Evolutionary conservation across 2,113 vertebrate genomes (phyloP).

Genomic region (Odocoileus hemionus): DNA sequence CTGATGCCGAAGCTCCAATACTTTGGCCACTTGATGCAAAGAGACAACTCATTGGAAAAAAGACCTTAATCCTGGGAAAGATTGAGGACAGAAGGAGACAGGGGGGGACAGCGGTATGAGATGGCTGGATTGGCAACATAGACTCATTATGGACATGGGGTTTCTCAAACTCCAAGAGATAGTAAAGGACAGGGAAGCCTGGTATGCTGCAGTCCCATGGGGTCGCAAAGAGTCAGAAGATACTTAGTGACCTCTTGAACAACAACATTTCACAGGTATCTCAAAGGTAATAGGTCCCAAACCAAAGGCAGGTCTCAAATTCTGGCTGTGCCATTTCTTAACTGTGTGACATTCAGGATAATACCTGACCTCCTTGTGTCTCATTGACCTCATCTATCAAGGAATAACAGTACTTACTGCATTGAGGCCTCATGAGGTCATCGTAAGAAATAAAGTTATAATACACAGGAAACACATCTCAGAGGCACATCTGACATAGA

Average conservation of each 20-base stretch:
- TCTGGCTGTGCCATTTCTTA: background rate
- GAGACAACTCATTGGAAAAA: too few species aligned
- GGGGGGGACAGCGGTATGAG: background rate
- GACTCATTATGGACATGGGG: background rate
- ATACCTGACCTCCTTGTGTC: background rate
- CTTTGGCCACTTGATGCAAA: too few species aligned
- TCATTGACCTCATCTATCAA: background rate
- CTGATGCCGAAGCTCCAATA: too few species aligned
- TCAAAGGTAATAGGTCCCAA: background rate
- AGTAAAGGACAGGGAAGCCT: background rate
- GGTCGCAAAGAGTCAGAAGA: background rate
- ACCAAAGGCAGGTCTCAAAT: background rate
- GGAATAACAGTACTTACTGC: background rate
- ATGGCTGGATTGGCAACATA: background rate
- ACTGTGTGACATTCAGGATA: background rate
- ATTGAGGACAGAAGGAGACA: background rate
- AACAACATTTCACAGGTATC: background rate
- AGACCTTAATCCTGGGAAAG: background rate
- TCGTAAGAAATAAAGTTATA: background rate
- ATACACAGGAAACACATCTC: background rate
- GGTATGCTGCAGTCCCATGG: background rate
- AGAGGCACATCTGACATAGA: background rate
- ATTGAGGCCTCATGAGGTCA: too few species aligned
- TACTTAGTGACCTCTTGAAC: background rate
- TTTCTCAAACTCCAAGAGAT: background rate